Evolutionary conservation across 2,888 invertebrate species (phyloP), one percentile per base, ranked within the genome.

Genomic region (Leistus spinibarbis): DNA sequence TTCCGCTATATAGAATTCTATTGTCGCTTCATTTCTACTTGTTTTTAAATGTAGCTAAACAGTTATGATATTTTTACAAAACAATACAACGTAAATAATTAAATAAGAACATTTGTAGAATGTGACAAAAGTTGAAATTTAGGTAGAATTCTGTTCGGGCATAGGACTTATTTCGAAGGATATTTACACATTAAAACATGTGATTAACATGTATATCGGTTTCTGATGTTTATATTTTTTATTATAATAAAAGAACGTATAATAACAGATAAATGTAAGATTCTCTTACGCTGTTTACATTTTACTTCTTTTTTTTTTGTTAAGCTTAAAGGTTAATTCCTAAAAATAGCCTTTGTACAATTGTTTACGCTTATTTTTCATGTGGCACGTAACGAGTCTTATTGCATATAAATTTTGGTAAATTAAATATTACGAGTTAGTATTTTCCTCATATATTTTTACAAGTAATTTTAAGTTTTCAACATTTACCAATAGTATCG

Each of bases 111-210:
- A n/a, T n/a, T n/a, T n/a, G n/a, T n/a, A n/a, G n/a, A n/a, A n/a
- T n/a, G n/a, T n/a, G n/a, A n/a, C n/a, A n/a, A n/a, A n/a, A n/a
- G n/a, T n/a, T n/a, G n/a, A n/a, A n/a, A n/a, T n/a, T n/a, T n/a
- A n/a, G n/a, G n/a, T n/a, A n/a, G n/a, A n/a, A n/a, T n/a, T n/a
- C n/a, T n/a, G n/a, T n/a, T n/a, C n/a, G n/a, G n/a, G n/a, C n/a
- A n/a, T n/a, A n/a, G n/a, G n/a, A n/a, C n/a, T n/a, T n/a, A n/a
- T n/a, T n/a, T n/a, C n/a, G n/a, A n/a, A 16, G 19, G 53, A 66
- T 27, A 65, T 53, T 66, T 66, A 16, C 53, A 53, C 53, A 65
- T 24, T 10, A 65, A 17, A 65, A 10, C 10, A 54, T 68, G 54
- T 20, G 13, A 69, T 53, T 54, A 19, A 69, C 19, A 53, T 65